phyloP scores from a whole-genome alignment of 2,113 vertebrate genomes.

The Rhabdomys dilectus region DNA sequence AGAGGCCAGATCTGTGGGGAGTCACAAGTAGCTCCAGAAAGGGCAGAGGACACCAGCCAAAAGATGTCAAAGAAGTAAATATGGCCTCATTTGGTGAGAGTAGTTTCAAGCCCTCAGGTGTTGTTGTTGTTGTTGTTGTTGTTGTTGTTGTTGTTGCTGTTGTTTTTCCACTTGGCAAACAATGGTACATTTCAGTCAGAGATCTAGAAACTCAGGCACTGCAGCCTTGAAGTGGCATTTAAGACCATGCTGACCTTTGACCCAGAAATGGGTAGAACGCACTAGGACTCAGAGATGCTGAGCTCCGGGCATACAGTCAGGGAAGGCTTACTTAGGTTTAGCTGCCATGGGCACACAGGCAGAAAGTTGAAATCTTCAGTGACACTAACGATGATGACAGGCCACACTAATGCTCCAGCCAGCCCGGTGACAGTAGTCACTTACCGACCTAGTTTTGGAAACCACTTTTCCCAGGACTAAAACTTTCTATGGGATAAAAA shows the following conservation, averaged over 20 bases:
- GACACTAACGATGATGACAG: background rate
- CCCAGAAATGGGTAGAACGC: background rate
- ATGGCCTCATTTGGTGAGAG: background rate
- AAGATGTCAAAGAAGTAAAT: background rate
- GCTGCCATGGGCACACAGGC: background rate
- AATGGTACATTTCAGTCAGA: background rate
- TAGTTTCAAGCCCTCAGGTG: background rate
- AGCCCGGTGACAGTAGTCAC: background rate
- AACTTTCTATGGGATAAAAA: background rate
- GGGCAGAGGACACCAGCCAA: background rate
- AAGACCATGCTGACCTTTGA: background rate
- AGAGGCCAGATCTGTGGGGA: constrained; percentile 10
- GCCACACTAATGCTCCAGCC: too few species aligned
- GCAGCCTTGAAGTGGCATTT: background rate
- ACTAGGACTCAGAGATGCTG: background rate
- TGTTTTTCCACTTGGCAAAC: background rate
- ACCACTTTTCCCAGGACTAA: background rate
- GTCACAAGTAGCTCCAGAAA: background rate
- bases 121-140: background rate
- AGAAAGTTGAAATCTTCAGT: background rate
- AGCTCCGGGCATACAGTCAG: background rate
- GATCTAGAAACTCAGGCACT: background rate
- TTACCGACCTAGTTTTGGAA: background rate
- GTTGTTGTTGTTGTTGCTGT: too few species aligned
- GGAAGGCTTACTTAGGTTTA: background rate